phyloP scores from a whole-genome alignment of 2,888 invertebrate species.

The Pristionchus fissidentatus region DNA sequence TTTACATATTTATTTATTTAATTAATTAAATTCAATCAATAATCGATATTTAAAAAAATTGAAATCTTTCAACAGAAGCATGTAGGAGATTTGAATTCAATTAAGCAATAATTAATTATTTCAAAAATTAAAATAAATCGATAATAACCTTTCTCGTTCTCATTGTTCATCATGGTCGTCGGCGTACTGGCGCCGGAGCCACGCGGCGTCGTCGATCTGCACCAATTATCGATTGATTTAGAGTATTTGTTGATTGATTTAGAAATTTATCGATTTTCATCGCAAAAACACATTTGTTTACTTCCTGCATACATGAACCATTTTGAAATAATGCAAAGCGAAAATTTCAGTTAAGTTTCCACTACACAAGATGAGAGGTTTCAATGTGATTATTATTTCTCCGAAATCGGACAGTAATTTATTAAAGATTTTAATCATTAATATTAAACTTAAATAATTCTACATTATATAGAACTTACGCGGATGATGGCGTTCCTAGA shows the following conservation, averaged over 20 bases:
- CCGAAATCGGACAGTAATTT: no score
- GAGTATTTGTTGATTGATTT: neutral
- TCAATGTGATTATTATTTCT: no score
- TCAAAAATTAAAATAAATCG: neutral
- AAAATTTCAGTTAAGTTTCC: neutral
- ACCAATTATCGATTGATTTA: neutral
- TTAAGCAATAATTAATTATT: no score
- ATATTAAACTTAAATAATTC: no score
- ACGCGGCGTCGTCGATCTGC: conserved; percentile 53
- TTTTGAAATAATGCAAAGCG: neutral
- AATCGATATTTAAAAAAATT: neutral
- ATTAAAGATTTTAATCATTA: no score
- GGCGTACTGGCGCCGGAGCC: conserved; percentile 61
- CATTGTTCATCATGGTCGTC: conserved; percentile 52
- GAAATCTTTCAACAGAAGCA: no score
- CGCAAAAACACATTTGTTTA: no score
- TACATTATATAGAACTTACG: neutral
- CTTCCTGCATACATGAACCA: no score
- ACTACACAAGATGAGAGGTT: no score
- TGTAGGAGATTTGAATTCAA: no score
- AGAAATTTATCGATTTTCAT: neutral
- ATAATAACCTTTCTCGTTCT: neutral
- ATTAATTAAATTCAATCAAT: neutral
- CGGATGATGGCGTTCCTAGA: conserved; percentile 15
- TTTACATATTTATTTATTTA: neutral